Percentiles rank a stretch among this genome's conserved stretches.
phyloP scores from a whole-genome alignment of 1,140 invertebrate genomes.

The Leptinotarsa texana region DNA sequence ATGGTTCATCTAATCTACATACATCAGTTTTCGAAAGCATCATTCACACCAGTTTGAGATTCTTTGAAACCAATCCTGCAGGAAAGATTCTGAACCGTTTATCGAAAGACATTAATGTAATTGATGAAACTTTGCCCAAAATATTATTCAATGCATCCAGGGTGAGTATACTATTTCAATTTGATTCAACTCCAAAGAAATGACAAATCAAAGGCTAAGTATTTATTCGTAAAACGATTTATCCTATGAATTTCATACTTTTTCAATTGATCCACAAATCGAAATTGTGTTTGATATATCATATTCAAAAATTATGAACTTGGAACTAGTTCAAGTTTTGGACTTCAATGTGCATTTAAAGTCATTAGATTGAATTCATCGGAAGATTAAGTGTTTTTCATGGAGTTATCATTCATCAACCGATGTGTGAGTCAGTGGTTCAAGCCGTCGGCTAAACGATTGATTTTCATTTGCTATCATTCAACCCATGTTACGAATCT shows the following conservation, averaged over 20 bases:
- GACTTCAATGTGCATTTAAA: no score
- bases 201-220: background rate
- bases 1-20: conserved; percentile 73
- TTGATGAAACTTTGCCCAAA: conserved; percentile 76
- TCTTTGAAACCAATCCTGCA: conserved; percentile 84
- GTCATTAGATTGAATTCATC: no score
- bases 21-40: conserved; percentile 67
- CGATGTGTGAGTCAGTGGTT: no score
- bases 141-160: conserved; percentile 67
- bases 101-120: conserved; percentile 73
- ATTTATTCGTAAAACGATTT: background rate
- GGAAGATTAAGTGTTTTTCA: no score
- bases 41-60: conserved; percentile 70
- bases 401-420: no score
- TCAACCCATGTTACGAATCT: no score
- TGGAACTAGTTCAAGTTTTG: no score
- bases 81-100: conserved; percentile 76
- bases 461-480: no score
- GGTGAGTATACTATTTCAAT: conserved; percentile 44
- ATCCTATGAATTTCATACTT: background rate
- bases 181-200: background rate
- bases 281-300: background rate
- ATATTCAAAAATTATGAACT: no score
- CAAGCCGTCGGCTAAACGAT: no score
- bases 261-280: background rate